Evolutionary conservation across 2,888 invertebrate species (phyloP).

Genomic region (Dynastes grantii): DNA sequence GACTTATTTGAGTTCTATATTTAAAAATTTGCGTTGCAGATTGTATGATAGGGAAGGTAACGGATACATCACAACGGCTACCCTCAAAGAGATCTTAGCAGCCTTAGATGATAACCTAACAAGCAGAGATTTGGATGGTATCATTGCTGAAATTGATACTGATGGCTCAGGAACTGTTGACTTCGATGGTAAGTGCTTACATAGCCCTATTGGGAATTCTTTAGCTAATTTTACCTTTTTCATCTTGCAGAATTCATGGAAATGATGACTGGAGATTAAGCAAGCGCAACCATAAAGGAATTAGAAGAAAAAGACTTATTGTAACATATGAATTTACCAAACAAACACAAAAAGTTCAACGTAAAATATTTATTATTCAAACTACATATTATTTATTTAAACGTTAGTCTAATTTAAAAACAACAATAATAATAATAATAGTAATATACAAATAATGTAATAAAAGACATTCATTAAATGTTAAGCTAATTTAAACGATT

Average conservation of each 20-base stretch:
- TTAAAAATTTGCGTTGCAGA: constrained; percentile 67
- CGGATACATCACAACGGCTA: constrained; percentile 93
- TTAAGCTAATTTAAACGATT: constrained; percentile 25
- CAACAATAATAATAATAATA: background rate
- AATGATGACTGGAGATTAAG: constrained; percentile 94
- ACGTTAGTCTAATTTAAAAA: no score
- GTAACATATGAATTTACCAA: no score
- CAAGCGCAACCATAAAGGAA: background rate
- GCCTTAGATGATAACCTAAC: constrained; percentile 95
- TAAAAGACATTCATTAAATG: constrained; percentile 33
- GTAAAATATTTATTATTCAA: background rate
- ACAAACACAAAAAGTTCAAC: background rate
- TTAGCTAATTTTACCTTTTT: background rate
- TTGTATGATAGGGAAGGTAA: constrained; percentile 97
- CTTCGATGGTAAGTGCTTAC: constrained; percentile 86
- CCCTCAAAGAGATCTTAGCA: constrained; percentile 93
- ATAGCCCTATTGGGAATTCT: background rate
- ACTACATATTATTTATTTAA: background rate
- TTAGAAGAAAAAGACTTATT: no score
- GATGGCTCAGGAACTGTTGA: constrained; percentile 99
- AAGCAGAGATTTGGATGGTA: constrained; percentile 94
- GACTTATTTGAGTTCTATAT: background rate
- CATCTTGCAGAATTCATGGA: constrained; percentile 89
- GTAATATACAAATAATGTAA: constrained; percentile 8
- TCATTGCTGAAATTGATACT: constrained; percentile 98